A percentile compares a stretch with the other conserved stretches of the same genome.
phyloP scores from a whole-genome alignment of 2,797 vertebrate genomes.

The Naso thynnoides region DNA sequence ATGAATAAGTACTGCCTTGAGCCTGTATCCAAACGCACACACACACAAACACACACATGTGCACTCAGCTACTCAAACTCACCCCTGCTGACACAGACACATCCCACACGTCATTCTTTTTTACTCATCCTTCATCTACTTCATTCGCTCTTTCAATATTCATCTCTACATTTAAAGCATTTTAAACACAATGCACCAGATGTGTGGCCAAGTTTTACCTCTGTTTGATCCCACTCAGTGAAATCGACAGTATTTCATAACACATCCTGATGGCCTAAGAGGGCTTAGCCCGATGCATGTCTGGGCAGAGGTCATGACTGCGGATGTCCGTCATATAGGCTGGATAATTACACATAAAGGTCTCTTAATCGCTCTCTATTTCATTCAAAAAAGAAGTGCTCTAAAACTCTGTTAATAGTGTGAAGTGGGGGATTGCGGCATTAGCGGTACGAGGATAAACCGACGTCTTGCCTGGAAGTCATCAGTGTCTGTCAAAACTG shows the following conservation, averaged over 20 bases:
- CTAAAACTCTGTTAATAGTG: conserved; percentile 39
- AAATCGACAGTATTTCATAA: conserved; percentile 67
- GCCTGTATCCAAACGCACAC: conserved; percentile 46
- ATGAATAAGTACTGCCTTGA: conserved; percentile 66
- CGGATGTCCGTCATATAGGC: conserved; percentile 4
- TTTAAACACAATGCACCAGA: conserved; percentile 10
- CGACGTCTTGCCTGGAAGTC: conserved; percentile 39
- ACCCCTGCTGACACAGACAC: conserved; percentile 27
- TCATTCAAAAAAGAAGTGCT: conserved; percentile 3
- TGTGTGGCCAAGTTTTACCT: conserved; percentile 27
- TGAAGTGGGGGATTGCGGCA: conserved; percentile 49
- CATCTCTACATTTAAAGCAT: conserved; percentile 42
- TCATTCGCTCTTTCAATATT: conserved; percentile 34
- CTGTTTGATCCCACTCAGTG: conserved; percentile 38
- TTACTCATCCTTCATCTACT: conserved; percentile 28
- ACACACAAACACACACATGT: conserved; percentile 23
- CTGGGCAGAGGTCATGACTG: conserved; percentile 39
- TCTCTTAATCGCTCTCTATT: conserved; percentile 43
- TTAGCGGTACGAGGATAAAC: conserved; percentile 54
- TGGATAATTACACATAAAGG: conserved; percentile 38
- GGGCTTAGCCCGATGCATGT: conserved; percentile 28
- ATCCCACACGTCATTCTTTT: conserved; percentile 18
- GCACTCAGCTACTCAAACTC: conserved; percentile 15
- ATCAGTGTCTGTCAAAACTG: conserved; percentile 43
- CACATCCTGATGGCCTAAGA: conserved; percentile 28